Conservation (phyloP, 2,888 invertebrate genomes). For the Pseudoips prasinana region DNA sequence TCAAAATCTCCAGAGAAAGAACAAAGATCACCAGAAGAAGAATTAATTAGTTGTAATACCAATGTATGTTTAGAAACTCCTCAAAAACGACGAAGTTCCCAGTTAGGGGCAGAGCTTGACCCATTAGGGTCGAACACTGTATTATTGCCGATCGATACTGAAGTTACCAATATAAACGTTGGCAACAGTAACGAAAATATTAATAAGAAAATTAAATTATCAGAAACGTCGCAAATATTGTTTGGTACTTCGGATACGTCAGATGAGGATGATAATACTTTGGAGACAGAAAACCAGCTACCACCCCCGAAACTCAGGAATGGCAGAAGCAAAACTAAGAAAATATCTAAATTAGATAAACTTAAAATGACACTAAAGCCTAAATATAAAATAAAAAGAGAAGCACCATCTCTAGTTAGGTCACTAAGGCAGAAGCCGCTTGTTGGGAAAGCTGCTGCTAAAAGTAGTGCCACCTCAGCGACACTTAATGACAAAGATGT, state of each 20-base stretch:
- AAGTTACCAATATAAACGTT: no score
- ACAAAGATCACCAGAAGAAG: no score
- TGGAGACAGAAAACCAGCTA: background rate
- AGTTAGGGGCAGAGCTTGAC: no score
- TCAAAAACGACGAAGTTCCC: no score
- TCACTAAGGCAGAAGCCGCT: constrained; percentile 3
- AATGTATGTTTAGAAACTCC: no score
- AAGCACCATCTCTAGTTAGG: constrained; percentile 26
- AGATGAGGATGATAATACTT: background rate
- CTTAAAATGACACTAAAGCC: constrained; percentile 49
- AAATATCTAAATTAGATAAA: constrained; percentile 50
- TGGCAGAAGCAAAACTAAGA: no score
- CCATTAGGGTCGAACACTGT: no score
- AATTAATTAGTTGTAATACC: no score
- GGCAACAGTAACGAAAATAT: no score
- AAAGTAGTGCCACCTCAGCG: constrained; percentile 28
- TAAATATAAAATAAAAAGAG: constrained; percentile 53
- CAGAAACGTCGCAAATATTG: no score
- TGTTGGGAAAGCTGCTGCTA: constrained; percentile 18
- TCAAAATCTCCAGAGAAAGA: no score
- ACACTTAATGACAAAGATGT: constrained; percentile 48
- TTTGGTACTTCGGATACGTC: background rate
- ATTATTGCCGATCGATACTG: background rate
- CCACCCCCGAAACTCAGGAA: background rate
- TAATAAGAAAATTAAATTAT: no score